Conservation (phyloP, 2,797 vertebrate genomes). For the Novumbra hubbsi region DNA sequence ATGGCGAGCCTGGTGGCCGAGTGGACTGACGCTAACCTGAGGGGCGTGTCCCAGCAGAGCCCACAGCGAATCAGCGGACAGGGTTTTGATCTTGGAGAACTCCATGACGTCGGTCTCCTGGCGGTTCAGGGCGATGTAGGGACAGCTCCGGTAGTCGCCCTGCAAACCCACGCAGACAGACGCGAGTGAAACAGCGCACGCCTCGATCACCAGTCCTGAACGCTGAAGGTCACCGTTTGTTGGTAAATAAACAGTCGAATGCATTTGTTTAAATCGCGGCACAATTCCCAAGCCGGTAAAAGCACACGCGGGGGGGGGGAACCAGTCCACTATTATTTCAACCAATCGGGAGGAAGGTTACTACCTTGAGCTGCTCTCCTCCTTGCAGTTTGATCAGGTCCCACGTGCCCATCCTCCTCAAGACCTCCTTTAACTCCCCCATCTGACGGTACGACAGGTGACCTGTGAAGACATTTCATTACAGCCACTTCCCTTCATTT, state of each 20-base stretch:
- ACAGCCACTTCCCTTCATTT: no score
- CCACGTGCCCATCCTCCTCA: conserved; percentile 73
- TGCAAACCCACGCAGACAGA: conserved; percentile 38
- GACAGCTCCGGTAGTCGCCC: conserved; percentile 74
- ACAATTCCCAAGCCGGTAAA: no score
- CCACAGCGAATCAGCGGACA: conserved; percentile 68
- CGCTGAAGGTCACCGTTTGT: no score
- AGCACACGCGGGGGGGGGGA: no score
- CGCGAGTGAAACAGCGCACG: neutral
- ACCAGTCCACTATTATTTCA: no score
- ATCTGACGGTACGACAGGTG: conserved; percentile 76
- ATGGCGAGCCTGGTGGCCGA: neutral
- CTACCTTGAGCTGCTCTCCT: conserved; percentile 54
- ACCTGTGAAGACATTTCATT: conserved; percentile 51
- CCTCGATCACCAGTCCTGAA: no score
- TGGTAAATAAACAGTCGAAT: no score
- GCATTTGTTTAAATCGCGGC: no score
- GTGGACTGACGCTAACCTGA: conserved; percentile 64
- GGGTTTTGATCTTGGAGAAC: conserved; percentile 62
- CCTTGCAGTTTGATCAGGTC: conserved; percentile 66
- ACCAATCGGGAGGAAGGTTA: no score
- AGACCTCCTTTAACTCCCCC: conserved; percentile 55
- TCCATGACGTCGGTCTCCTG: conserved; percentile 70
- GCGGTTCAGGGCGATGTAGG: conserved; percentile 70
- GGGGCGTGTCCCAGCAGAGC: conserved; percentile 70